phyloP scores from a whole-genome alignment of 1,140 invertebrate genomes.

The Papilio helenus region DNA sequence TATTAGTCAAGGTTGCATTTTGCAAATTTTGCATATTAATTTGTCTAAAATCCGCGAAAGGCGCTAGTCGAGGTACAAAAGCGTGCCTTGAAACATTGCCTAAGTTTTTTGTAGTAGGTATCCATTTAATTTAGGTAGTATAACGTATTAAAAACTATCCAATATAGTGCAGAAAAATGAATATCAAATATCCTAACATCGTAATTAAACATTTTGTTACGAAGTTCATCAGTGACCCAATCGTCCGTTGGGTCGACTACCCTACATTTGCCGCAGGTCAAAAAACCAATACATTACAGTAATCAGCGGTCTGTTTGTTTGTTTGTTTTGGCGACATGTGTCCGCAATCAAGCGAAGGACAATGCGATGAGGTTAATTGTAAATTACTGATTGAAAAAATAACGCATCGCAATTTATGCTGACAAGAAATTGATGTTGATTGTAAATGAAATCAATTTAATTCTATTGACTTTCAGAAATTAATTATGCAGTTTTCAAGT shows the following conservation, averaged over 20 bases:
- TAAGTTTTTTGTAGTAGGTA: no score
- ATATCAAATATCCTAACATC: neutral
- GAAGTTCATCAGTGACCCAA: slow-evolving; percentile 28
- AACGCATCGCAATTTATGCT: neutral
- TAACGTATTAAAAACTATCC: no score
- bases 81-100: no score
- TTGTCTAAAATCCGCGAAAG: no score
- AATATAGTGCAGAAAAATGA: no score
- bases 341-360: slow-evolving; percentile 37
- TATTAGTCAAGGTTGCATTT: no score
- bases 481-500: neutral
- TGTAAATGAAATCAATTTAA: slow-evolving; percentile 15
- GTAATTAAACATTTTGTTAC: slow-evolving; percentile 43
- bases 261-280: slow-evolving; percentile 41
- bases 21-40: no score
- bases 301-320: slow-evolving; percentile 43
- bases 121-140: no score
- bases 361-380: neutral
- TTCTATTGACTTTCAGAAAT: neutral
- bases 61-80: no score
- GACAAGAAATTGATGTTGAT: neutral
- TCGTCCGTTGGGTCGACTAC: slow-evolving; percentile 35
- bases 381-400: neutral
- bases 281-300: slow-evolving; percentile 48
- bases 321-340: slow-evolving; percentile 47